These are phyloP conservation scores for Drosophila lini DNA, from an alignment of 1,140 invertebrate species.

Conservation along the genomic window DNA sequence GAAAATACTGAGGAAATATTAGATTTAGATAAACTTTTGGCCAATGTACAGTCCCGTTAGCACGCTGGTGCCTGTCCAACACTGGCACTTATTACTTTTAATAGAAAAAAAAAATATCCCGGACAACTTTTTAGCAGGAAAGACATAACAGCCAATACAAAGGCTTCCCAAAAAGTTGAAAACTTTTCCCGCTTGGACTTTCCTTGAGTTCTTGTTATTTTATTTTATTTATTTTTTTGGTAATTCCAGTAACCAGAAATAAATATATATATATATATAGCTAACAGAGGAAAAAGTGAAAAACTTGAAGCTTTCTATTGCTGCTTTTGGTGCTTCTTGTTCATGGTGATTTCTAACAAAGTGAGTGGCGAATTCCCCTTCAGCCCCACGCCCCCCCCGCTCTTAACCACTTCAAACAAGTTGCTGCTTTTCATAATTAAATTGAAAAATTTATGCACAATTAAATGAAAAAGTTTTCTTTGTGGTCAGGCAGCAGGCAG, in stretches of 20 bases:
- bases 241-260: constrained; percentile 26
- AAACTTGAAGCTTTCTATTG: constrained; percentile 27
- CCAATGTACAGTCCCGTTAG: constrained; percentile 9
- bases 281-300: constrained; percentile 14
- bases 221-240: constrained; percentile 1
- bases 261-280: constrained; percentile 28
- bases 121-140: constrained; percentile 20
- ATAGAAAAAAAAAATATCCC: constrained; percentile 34
- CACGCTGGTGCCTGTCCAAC: constrained; percentile 1
- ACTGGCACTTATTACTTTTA: constrained; percentile 47
- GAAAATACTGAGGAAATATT: background rate
- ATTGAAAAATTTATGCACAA: constrained; percentile 82
- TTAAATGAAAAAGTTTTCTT: constrained; percentile 81
- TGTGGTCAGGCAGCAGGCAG: constrained; percentile 47
- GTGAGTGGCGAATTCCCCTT: constrained; percentile 31
- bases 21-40: constrained; percentile 25
- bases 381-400: background rate
- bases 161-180: constrained; percentile 35
- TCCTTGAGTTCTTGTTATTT: background rate
- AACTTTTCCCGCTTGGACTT: constrained; percentile 17
- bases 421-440: constrained; percentile 83
- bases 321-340: constrained; percentile 16
- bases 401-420: constrained; percentile 78
- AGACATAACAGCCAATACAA: constrained; percentile 52
- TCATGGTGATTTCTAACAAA: constrained; percentile 50